phyloP scores from a whole-genome alignment of 2,113 vertebrate genomes.

The Panthera uncia region DNA sequence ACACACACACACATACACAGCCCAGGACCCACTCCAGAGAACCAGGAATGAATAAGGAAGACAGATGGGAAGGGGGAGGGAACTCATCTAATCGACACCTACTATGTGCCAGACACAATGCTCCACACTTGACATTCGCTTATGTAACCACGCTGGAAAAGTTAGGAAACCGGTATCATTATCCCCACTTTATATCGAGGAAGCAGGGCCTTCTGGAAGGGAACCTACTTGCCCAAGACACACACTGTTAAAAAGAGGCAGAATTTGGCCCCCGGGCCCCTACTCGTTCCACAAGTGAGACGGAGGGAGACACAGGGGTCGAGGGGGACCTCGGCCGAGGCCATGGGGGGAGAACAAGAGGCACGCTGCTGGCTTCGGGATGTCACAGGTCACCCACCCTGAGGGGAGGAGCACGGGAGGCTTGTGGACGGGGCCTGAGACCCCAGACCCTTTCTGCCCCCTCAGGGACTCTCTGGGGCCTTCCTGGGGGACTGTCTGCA shows the following conservation, averaged over 20 bases:
- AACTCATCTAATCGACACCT: neutral
- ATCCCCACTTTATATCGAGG: neutral
- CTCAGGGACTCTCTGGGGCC: neutral
- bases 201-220: neutral
- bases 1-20: neutral
- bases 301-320: neutral
- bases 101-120: neutral
- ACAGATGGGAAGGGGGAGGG: conserved; percentile 1
- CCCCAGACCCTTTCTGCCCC: neutral
- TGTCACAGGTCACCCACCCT: neutral
- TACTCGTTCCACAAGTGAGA: neutral
- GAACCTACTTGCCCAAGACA: neutral
- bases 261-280: neutral
- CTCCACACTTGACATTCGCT: neutral
- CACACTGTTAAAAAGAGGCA: neutral
- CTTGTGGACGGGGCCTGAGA: neutral
- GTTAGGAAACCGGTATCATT: neutral
- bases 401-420: neutral
- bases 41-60: neutral
- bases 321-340: neutral
- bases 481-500: neutral
- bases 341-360: neutral
- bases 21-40: neutral
- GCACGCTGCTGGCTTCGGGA: neutral
- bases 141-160: neutral